phyloP scores from a whole-genome alignment of 2,797 vertebrate genomes.

The Iguana delicatissima region DNA sequence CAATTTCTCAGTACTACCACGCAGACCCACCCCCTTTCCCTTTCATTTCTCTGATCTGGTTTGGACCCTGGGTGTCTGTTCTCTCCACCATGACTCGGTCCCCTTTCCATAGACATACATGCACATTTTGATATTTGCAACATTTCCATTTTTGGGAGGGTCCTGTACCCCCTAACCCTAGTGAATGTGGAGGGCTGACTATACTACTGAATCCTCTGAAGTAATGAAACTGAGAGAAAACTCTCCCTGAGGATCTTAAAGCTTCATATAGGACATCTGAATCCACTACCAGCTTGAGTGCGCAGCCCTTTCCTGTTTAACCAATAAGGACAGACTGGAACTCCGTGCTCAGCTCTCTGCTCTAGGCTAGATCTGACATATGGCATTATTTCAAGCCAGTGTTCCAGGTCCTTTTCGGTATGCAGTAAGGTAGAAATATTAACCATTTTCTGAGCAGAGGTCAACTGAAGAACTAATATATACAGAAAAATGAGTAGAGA shows the following conservation, averaged over 20 bases:
- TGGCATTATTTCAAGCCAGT: neutral
- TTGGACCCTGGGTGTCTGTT: no score
- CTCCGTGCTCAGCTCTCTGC: neutral
- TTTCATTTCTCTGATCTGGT: no score
- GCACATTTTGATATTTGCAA: no score
- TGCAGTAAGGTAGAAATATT: neutral
- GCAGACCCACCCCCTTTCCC: no score
- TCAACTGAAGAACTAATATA: conserved; percentile 6
- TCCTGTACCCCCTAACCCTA: no score
- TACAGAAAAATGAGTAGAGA: neutral
- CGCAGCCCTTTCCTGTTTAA: neutral
- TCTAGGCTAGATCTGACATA: neutral
- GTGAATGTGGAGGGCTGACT: no score
- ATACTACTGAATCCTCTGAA: no score
- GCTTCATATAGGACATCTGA: neutral
- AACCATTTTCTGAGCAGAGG: conserved; percentile 1
- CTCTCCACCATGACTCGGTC: no score
- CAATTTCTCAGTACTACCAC: no score
- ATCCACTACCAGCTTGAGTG: neutral
- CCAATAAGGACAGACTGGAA: neutral
- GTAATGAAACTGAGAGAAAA: no score
- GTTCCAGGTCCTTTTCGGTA: neutral
- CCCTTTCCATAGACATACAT: no score
- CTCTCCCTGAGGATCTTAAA: neutral
- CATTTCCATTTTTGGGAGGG: no score